Percentiles rank a stretch among this genome's conserved stretches.
These are phyloP conservation scores for Leucophenga varia DNA, from an alignment of 1,140 invertebrate species.

Conservation along the genomic window DNA sequence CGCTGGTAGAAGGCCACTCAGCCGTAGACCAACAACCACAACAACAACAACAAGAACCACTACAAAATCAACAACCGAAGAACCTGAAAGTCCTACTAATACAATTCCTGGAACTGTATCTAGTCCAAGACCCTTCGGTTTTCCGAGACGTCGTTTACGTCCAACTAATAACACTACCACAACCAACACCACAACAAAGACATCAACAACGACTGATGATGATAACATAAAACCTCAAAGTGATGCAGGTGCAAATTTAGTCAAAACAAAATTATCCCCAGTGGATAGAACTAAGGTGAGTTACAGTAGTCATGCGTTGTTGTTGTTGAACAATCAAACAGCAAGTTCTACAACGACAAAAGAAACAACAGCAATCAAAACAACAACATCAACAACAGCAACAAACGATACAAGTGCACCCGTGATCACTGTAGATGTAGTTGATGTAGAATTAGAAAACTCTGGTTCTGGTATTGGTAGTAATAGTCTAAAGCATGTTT, in stretches of 20 bases:
- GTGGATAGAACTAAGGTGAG: conserved; percentile 48
- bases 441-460: conserved; percentile 25
- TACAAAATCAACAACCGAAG: conserved; percentile 27
- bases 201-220: conserved; percentile 18
- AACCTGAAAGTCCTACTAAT: conserved; percentile 26
- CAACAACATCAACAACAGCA: conserved; percentile 14
- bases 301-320: conserved; percentile 30
- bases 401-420: conserved; percentile 16
- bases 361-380: conserved; percentile 18
- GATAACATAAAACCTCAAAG: conserved; percentile 21
- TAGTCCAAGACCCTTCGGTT: conserved; percentile 62
- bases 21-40: conserved; percentile 17
- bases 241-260: conserved; percentile 31
- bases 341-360: conserved; percentile 16
- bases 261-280: conserved; percentile 34
- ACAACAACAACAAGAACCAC: conserved; percentile 20
- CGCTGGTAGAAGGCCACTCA: conserved; percentile 39
- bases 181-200: conserved; percentile 15
- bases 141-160: conserved; percentile 53
- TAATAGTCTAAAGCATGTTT: conserved; percentile 49
- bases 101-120: conserved; percentile 51
- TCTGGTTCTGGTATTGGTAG: conserved; percentile 38
- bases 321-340: conserved; percentile 20
- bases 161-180: conserved; percentile 30
- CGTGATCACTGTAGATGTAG: neutral